Evolutionary conservation across 2,113 vertebrate species (phyloP).

Genomic region (Sinocyclocheilus anophthalmus): DNA sequence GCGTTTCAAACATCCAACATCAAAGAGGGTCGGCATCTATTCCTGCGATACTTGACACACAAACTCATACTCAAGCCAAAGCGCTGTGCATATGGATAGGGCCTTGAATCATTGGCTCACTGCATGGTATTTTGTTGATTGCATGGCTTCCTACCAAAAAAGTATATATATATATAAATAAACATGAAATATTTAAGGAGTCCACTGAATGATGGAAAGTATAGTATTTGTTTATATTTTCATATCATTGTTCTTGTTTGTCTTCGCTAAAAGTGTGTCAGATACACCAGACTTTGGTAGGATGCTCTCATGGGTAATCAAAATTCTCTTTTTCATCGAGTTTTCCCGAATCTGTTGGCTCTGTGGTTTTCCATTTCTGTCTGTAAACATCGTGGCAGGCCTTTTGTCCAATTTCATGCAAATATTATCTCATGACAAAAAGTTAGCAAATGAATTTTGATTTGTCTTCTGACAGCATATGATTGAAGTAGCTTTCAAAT

Average conservation of each 20-base stretch:
- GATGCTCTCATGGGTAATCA: neutral
- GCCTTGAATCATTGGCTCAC: neutral
- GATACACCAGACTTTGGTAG: neutral
- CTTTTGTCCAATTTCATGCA: neutral
- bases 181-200: neutral
- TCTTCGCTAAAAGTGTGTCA: neutral
- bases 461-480: neutral
- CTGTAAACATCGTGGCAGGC: neutral
- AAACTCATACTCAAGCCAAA: neutral
- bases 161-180: neutral
- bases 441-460: neutral
- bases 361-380: neutral
- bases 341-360: neutral
- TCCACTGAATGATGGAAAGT: neutral
- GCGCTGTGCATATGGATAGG: neutral
- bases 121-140: neutral
- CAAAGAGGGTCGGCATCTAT: constrained; percentile 28
- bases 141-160: neutral
- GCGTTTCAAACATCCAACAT: constrained; percentile 31
- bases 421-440: neutral
- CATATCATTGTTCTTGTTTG: neutral
- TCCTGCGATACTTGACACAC: constrained; percentile 10
- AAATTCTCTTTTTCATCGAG: neutral
- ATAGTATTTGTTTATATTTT: neutral
- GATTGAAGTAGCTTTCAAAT: too few relatives aligned